phyloP scores from a whole-genome alignment of 2,888 invertebrate species.

The Bibio marci region DNA sequence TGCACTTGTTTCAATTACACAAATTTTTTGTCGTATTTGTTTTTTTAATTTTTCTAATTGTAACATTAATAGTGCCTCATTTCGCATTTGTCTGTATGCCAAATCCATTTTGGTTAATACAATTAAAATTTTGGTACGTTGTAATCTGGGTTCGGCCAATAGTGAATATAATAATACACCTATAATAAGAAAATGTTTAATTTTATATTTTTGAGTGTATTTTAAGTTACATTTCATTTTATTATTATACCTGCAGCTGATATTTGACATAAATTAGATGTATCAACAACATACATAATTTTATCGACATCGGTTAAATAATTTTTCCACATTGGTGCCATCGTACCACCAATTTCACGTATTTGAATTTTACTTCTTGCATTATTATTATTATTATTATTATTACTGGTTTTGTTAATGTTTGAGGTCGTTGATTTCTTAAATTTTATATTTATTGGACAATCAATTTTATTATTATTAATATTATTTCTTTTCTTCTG shows the following conservation, averaged over 20 bases:
- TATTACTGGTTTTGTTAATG: constrained; percentile 3
- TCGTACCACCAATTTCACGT: constrained; percentile 62
- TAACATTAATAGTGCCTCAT: constrained; percentile 68
- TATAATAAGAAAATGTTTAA: constrained; percentile 28
- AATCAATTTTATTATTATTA: too few relatives aligned
- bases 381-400: too few relatives aligned
- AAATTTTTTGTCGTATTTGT: constrained; percentile 49
- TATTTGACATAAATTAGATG: constrained; percentile 72
- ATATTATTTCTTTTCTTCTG: too few relatives aligned
- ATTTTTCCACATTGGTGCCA: constrained; percentile 68
- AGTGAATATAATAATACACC: constrained; percentile 65
- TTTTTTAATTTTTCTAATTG: constrained; percentile 51
- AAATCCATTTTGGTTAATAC: constrained; percentile 72
- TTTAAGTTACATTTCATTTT: not conserved
- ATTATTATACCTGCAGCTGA: constrained; percentile 60
- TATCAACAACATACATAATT: constrained; percentile 66
- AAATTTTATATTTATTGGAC: constrained; percentile 14
- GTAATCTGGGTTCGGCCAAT: constrained; percentile 51
- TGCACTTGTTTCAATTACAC: constrained; percentile 57
- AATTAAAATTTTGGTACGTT: constrained; percentile 48
- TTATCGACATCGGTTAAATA: constrained; percentile 49
- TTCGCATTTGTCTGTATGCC: constrained; percentile 72
- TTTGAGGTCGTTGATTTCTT: constrained; percentile 13
- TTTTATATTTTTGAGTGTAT: not conserved
- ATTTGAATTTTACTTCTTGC: constrained; percentile 36